Evolutionary conservation across 2,797 vertebrate species (phyloP).

Genomic region (Limosa lapponica): DNA sequence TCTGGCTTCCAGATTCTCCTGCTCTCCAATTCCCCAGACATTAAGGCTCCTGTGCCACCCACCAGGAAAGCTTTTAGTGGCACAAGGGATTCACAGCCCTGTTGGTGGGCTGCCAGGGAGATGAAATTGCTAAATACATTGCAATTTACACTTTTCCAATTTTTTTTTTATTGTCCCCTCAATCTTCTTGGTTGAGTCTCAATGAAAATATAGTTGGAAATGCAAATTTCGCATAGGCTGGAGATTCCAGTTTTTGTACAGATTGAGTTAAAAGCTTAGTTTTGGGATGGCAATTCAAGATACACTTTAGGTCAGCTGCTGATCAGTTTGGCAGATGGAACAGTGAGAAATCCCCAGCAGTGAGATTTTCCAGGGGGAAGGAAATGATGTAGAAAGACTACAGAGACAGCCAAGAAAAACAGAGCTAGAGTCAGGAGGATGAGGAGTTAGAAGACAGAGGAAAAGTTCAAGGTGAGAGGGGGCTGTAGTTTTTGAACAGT

Average conservation of each 20-base stretch:
- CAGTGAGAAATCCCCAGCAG: not conserved
- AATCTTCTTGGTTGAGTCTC: not conserved
- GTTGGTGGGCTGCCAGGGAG: not conserved
- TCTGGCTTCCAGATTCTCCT: not conserved
- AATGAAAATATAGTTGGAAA: not conserved
- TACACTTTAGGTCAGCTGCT: not conserved
- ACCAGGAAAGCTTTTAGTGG: not conserved
- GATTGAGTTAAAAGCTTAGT: not conserved
- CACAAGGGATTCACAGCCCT: not conserved
- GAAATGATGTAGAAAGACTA: not conserved
- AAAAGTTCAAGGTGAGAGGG: not conserved
- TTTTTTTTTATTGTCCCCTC: not conserved
- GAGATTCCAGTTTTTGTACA: not conserved
- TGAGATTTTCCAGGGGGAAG: not conserved
- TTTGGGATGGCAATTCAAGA: not conserved
- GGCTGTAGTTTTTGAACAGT: not conserved
- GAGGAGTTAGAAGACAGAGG: not conserved
- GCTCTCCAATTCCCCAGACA: not conserved
- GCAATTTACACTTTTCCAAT: not conserved
- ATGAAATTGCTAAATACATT: not conserved
- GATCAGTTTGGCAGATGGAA: not conserved
- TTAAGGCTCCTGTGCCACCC: not conserved
- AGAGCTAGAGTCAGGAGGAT: not conserved
- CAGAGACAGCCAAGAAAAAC: slow-evolving; percentile 4
- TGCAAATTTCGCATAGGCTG: not conserved